Percentiles rank a stretch among this genome's conserved stretches.
Evolutionary conservation across 2,797 vertebrate genomes (phyloP).

Genomic region (Brachymystax lenok): DNA sequence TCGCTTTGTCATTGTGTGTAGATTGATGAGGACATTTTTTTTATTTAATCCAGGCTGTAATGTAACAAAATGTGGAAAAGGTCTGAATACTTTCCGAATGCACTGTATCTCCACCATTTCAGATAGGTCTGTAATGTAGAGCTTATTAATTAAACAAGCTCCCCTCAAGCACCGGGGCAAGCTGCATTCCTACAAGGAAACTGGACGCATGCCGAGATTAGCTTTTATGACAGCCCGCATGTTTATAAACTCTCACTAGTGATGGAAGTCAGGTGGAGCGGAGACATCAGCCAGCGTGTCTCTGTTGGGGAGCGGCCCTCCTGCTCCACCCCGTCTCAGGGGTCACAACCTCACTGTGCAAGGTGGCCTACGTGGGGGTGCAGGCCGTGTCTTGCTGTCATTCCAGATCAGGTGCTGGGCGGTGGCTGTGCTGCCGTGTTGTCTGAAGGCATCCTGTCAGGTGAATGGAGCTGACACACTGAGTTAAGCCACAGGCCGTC

Average conservation of each 20-base stretch:
- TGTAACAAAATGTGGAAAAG: too few species aligned
- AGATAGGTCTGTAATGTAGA: neutral
- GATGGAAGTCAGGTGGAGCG: neutral
- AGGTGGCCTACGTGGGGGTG: slow-evolving; percentile 65
- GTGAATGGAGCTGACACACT: slow-evolving; percentile 61
- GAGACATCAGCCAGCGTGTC: neutral
- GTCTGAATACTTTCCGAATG: too few species aligned
- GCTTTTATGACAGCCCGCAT: neutral
- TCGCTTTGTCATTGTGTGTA: too few species aligned
- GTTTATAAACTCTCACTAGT: neutral
- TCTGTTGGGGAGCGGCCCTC: neutral
- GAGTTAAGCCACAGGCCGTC: slow-evolving; percentile 61
- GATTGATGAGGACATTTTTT: too few species aligned
- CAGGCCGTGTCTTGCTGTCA: slow-evolving; percentile 61
- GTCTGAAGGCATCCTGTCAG: slow-evolving; percentile 68
- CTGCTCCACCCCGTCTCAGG: neutral
- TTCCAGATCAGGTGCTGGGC: slow-evolving; percentile 55
- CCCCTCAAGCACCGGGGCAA: neutral
- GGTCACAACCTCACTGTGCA: slow-evolving; percentile 48
- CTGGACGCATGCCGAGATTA: neutral
- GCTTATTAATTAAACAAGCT: neutral
- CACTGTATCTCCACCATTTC: too few species aligned
- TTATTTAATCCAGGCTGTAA: too few species aligned
- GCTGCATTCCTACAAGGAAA: neutral
- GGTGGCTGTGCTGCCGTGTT: slow-evolving; percentile 51